phyloP scores from a whole-genome alignment of 2,888 invertebrate species.

The Chorisops tibialis region DNA sequence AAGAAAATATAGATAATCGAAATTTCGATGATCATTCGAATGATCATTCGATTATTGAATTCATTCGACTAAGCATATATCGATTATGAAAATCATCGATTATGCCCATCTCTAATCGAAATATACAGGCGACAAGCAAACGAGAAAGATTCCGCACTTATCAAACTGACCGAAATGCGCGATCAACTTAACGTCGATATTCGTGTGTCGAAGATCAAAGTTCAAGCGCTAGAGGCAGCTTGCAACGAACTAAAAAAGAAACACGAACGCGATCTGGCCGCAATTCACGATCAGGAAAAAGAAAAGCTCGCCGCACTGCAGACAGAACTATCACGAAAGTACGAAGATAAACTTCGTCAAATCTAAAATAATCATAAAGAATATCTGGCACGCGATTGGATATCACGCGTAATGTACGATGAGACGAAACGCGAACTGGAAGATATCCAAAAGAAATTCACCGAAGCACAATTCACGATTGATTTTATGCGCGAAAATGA shows the following conservation, averaged over 20 bases:
- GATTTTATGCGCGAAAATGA: constrained; percentile 51
- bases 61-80: too few relatives aligned
- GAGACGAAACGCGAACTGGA: constrained; percentile 54
- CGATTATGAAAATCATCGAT: too few relatives aligned
- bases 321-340: constrained; percentile 36
- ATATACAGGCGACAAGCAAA: constrained; percentile 42
- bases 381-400: constrained; percentile 56
- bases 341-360: constrained; percentile 38
- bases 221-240: constrained; percentile 41
- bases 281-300: constrained; percentile 41
- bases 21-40: too few relatives aligned
- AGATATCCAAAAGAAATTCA: constrained; percentile 52
- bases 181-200: constrained; percentile 44
- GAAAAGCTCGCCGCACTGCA: constrained; percentile 39
- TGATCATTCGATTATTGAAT: too few relatives aligned
- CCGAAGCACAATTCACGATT: constrained; percentile 49
- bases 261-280: constrained; percentile 39
- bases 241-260: constrained; percentile 43
- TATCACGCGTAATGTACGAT: constrained; percentile 58
- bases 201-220: constrained; percentile 43
- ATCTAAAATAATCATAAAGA: constrained; percentile 50
- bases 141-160: constrained; percentile 41
- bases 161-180: constrained; percentile 49
- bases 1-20: too few relatives aligned
- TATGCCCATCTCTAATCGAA: too few relatives aligned